Base-by-base conservation (phyloP, 30 jellyfish, hydroid and myxozoan species). In the Clytia hemisphaerica region DNA sequence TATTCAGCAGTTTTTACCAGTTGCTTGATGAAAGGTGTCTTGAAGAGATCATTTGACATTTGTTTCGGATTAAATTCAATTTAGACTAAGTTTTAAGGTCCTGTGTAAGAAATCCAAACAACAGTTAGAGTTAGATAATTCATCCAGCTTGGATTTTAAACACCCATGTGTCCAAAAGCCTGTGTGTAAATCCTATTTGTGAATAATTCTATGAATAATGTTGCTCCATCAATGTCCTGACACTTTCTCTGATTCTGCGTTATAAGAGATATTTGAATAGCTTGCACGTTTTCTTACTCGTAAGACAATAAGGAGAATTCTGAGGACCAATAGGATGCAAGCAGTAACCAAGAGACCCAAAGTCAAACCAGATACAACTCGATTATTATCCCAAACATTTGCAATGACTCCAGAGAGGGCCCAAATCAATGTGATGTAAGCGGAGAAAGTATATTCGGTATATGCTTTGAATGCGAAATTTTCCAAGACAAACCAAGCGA, bases 401-500 rank as follows among this genome's bases (percentile, higher is more conserved):
- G 37, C 64, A 38, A 65, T 29, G 24, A 65, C 24, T 1, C 78
- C 78, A 1, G 73, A 5, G 4, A 65, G 32, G 6, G 69, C 78
- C 25, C 22, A 31, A 27, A 65, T 65, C 29, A 65, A 45, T 21
- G 27, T 28, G 2, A 65, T 65, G 14, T 65, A 65, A 33, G 78
- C 66, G 1, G 78, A 31, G 14, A 65, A 33, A 19, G 78, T 65
- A 28, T 65, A 65, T 45, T 65, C 78, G 2, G 78, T 65, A 68
- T 65, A 65, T 6, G 21, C 10, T 27, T 32, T 42, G 6, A 65
- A 42, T 33, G 32, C 78, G 42, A 65, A 65, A 45, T 65, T 65
- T 26, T 65, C 78, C 6, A 74, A 2, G 57, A 30, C 29, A 50
- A 83, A 83, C 95, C 95, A 83, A 19, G 61, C 2, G 21, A 58